Base-by-base conservation (phyloP, 2,888 invertebrate species). In the Mellilla xanthometata region DNA sequence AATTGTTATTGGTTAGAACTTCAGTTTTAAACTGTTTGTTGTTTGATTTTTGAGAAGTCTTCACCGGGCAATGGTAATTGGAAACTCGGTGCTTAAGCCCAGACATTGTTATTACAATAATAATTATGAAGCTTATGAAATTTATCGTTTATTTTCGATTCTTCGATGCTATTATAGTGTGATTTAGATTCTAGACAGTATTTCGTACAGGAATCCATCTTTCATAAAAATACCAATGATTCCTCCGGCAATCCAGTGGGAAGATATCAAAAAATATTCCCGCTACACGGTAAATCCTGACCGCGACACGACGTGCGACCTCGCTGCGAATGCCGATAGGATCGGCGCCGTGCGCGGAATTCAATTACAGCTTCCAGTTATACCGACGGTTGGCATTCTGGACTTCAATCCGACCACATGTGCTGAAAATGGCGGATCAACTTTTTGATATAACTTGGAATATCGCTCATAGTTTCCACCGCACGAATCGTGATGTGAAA, bases 211-310 rank as follows among this genome's bases (percentile, higher is more conserved):
- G 73, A 77, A 74, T 52, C 61, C 60, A 76, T 46, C 47, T 65
- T 68, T 75, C 75, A 77, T 77, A 70, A 81, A 83, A 81, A 82
- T 82, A 56, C 78, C 79, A 49, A 65, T 62, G 56, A 76, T 77
- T 73, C 75, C 67, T 65, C 62, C 54, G 61, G 68, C 75, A 72
- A 68, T 66, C 64, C 62, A 73, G 68, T 73, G 71, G 65, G 72
- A 72, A 75, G 71, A 75, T 66, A 75, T 78, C 72, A 72, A 78
- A 81, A 83, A 85, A 81, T 81, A 81, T 81, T 81, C 75, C 67
- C 65, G 62, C 73, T 78, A 80, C 76, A 76, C 71, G 76, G 62
- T 71, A 80, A 85, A 83, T 83, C 80, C 72, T 68, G 72, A 81
- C 84, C 84, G 70, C 81, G 72, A 52, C 50, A 66, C 65, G 72